phyloP scores from a whole-genome alignment of 2,888 invertebrate species.

The Tiliacea citrago region DNA sequence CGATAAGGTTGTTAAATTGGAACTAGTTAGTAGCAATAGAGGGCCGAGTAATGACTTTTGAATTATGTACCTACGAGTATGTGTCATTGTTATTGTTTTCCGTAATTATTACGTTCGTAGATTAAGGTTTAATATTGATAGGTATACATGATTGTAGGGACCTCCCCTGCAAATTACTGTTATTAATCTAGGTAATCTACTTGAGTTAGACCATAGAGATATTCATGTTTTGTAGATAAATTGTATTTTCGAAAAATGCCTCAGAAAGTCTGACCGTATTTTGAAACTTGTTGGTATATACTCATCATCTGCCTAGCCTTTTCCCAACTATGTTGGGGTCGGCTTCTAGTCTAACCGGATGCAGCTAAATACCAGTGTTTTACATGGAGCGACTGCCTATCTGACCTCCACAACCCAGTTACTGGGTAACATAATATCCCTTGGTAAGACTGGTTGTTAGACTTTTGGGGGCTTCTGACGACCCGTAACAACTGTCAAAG shows the following conservation, averaged over 20 bases:
- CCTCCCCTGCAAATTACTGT: not conserved
- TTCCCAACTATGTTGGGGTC: no score
- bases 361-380: no score
- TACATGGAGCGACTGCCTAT: no score
- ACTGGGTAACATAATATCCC: no score
- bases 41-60: constrained; percentile 47
- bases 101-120: constrained; percentile 27
- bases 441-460: no score
- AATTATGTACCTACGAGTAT: constrained; percentile 43
- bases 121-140: constrained; percentile 46
- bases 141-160: not conserved
- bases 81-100: constrained; percentile 38
- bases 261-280: no score
- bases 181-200: constrained; percentile 13
- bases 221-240: not conserved
- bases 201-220: not conserved
- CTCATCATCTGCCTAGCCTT: no score
- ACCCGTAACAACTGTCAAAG: no score
- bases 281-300: no score
- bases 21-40: constrained; percentile 42
- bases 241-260: not conserved
- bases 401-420: no score
- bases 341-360: no score
- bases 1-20: constrained; percentile 53
- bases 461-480: no score